A percentile compares a stretch with the other conserved stretches of the same genome.
These are phyloP conservation scores for Campylorhamphus procurvoides DNA, from an alignment of 2,113 vertebrate genomes.

Conservation along the genomic window DNA sequence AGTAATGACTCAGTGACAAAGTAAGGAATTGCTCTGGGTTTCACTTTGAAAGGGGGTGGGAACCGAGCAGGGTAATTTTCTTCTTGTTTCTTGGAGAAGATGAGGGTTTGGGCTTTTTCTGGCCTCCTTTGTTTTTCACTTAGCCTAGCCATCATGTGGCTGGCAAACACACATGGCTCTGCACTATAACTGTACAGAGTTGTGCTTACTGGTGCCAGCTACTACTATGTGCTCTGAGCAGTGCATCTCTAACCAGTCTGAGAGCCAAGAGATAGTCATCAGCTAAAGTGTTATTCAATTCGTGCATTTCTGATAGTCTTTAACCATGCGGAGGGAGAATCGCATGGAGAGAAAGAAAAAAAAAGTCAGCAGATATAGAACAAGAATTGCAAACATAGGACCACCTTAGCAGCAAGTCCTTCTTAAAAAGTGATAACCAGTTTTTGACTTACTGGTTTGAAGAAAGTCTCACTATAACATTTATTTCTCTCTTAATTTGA, in stretches of 20 bases:
- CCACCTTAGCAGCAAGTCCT: not conserved
- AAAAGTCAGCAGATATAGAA: not conserved
- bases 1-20: not conserved
- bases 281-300: not conserved
- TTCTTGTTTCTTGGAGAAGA: not conserved
- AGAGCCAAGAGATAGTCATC: not conserved
- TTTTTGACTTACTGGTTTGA: not conserved
- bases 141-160: not conserved
- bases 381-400: not conserved
- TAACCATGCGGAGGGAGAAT: not conserved
- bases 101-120: not conserved
- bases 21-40: not conserved
- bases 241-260: not conserved
- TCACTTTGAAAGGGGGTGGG: not conserved
- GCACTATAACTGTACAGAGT: not conserved
- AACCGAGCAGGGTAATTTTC: accelerated
- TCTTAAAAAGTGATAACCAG: not conserved
- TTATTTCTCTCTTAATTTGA: not conserved
- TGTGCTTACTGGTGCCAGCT: not conserved
- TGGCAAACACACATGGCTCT: not conserved
- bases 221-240: not conserved
- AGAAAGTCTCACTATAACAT: not conserved
- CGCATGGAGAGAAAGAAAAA: no score
- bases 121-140: not conserved
- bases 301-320: not conserved